Evolutionary conservation across 2,797 vertebrate genomes (phyloP), one percentile per base, ranked within the genome.

Genomic region (Enteromius afrohamiltoni): DNA sequence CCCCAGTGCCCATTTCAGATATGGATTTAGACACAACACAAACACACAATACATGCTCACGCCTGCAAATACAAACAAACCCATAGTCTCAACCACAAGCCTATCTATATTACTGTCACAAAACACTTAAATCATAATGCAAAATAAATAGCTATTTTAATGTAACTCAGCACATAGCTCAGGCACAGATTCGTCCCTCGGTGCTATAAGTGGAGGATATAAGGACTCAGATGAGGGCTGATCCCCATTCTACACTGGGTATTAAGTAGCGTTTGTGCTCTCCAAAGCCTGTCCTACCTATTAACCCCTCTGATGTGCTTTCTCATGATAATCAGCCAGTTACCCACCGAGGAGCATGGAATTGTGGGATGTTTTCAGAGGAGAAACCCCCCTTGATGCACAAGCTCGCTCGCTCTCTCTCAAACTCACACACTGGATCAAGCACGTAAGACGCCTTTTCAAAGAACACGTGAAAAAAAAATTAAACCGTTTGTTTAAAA

Each of bases 311-410:
- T 92, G 93, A 94, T 93, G 94, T 92, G 93, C 94, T 93, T 95
- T 95, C 93, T 95, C 92, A 95, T 95, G 94, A 92, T 93, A 95
- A 95, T 95, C 93, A 95, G 94, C 91, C 92, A 91, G 91, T 92
- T 92, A 92, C 91, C 92, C 87, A 70, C 90, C 82, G 90, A 92
- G 89, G 87, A 92, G 91, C 92, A 91, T 87, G 87, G 91, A 85
- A 95, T 93, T 94, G 90, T 92, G 93, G 92, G 91, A 91, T 79
- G 89, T 89, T 92, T 93, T 88, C 78, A 88, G 78, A 88, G 85
- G 85, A 85, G 69, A 89, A 87, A 86, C 91, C 88, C 92, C 92
- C 90, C 90, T 87, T 86, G 47, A 85, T 75, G 85, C 86, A 85
- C 85, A 88, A 83, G 82, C 85, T 75, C 73, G 51, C 79, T 60